Base-by-base conservation (phyloP, 2,113 vertebrate genomes). In the Lasiurus cinereus region DNA sequence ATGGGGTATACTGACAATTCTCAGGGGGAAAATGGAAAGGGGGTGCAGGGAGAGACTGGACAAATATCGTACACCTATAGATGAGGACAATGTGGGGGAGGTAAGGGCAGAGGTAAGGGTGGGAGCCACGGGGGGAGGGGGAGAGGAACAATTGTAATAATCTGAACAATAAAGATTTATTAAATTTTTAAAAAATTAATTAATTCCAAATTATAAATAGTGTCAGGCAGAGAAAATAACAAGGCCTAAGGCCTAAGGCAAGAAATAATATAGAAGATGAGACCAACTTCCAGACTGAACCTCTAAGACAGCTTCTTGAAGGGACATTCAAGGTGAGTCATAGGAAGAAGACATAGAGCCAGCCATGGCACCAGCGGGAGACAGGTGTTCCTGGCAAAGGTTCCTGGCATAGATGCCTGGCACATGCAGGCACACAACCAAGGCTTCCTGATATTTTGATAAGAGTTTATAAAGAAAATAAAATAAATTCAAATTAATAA, bases 341-440 rank as follows among this genome's bases (percentile, higher is more conserved):
- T 1, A 12, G 77, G 8, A 46, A 21, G 27, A 31, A 74, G 27
- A 62, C 15, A 59, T 46, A 10, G 9, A 5, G 11, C 4, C 12
- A 6, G 36, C 59, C 18, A 3, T 3, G 0, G 21, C 36, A 7
- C 21, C 12, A 8, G 18, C 0, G 5, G 27, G 14, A 67, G 15
- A 22, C 8, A 6, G 11, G n/a, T 1, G 8, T 33, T 36, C 46
- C n/a, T 16, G 8, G 33, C 1, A 18, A 13, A 67, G 39, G 5
- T 31, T 39, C 50, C 22, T 14, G 8, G 39, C 1, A 12, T 8
- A 59, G n/a, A 9, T 3, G 16, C 13, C 31, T 10, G 21, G 8
- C 46, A 19, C 1, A 0, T 4, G 52, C 21, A 29, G 33, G 54
- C 21, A 69, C 11, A 6, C 52, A 67, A 21, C 24, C 39, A 33